A percentile compares a stretch with the other conserved stretches of the same genome.
These are phyloP conservation scores for Rhyacophila evoluta DNA, from an alignment of 2,888 invertebrate species.

Conservation along the genomic window DNA sequence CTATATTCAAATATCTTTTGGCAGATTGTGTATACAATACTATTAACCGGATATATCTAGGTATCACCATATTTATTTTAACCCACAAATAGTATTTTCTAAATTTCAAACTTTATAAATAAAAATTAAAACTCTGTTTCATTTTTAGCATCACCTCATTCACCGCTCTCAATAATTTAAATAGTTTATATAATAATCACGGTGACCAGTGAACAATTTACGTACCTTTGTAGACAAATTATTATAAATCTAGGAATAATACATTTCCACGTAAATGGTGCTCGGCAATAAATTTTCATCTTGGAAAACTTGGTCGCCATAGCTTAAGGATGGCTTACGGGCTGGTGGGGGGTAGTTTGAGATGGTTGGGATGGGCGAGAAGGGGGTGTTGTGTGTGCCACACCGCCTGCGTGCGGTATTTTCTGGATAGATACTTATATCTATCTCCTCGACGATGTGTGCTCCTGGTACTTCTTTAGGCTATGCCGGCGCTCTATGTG, in stretches of 20 bases:
- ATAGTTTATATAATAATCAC: no score
- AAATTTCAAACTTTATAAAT: no score
- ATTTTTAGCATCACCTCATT: no score
- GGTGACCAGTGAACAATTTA: not conserved
- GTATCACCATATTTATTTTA: no score
- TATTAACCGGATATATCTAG: no score
- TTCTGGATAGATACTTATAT: constrained; percentile 20
- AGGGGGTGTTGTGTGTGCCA: constrained; percentile 33
- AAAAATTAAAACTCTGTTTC: no score
- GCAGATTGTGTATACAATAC: no score
- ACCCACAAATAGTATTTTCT: no score
- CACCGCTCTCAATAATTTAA: no score
- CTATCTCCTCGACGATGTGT: constrained; percentile 32
- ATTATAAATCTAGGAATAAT: not conserved
- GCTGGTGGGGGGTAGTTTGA: not conserved
- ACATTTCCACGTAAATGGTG: not conserved
- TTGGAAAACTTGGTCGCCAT: constrained; percentile 15
- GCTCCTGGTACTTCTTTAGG: constrained; percentile 27
- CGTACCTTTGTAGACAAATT: not conserved
- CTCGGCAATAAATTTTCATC: constrained; percentile 22
- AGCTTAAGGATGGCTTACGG: constrained; percentile 12
- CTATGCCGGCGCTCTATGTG: not conserved
- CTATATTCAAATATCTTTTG: no score
- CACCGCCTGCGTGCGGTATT: constrained; percentile 44
- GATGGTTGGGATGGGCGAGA: not conserved